Percentiles rank a stretch among this genome's conserved stretches.
phyloP scores from a whole-genome alignment of 37 sponge, comb jelly and placozoan genomes.

The Ianthella basta region DNA sequence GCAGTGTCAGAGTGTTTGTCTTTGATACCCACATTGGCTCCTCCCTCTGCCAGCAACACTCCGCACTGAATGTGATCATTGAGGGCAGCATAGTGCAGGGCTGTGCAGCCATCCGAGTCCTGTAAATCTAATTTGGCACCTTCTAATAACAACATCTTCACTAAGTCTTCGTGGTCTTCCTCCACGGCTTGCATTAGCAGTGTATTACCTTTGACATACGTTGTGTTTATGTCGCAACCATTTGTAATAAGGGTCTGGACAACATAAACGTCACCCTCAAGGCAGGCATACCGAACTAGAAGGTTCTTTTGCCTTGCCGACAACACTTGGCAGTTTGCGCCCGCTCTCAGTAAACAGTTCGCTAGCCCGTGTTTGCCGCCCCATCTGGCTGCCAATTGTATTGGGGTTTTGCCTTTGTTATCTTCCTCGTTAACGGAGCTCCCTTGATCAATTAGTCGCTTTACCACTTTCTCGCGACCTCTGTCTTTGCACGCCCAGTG shows the following conservation, averaged over 20 bases:
- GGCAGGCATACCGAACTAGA: neutral
- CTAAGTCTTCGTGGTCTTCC: neutral
- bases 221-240: neutral
- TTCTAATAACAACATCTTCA: neutral
- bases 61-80: neutral
- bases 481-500: no score
- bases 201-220: neutral
- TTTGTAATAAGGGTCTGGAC: neutral
- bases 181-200: constrained; percentile 10
- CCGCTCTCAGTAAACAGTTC: neutral
- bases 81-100: constrained; percentile 1
- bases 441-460: no score
- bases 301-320: neutral
- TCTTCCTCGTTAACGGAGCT: no score
- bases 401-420: no score
- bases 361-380: neutral
- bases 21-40: neutral
- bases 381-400: neutral
- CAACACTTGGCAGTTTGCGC: neutral
- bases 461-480: no score
- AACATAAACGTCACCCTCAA: neutral
- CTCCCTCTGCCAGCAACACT: neutral
- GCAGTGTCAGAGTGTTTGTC: neutral
- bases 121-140: neutral
- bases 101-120: neutral